phyloP scores from a whole-genome alignment of 2,888 invertebrate species.

The Nephrocerus scutellatus region DNA sequence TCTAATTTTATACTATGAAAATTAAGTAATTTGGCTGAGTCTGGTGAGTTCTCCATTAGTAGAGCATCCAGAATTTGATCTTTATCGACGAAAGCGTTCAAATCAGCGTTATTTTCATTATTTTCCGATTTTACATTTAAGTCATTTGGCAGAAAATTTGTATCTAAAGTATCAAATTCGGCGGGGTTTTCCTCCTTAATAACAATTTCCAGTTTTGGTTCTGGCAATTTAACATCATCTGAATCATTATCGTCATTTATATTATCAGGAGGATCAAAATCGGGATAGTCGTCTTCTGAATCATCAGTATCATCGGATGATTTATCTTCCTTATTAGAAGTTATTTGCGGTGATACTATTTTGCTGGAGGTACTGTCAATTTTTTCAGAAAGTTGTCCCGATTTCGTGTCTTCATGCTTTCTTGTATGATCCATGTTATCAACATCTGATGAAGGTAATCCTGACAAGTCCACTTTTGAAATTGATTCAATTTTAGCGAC shows the following conservation, averaged over 20 bases:
- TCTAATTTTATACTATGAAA: no score
- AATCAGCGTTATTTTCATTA: conserved; percentile 22
- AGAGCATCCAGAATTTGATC: conserved; percentile 36
- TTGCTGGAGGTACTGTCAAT: neutral
- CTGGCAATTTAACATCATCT: conserved; percentile 24
- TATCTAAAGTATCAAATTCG: no score
- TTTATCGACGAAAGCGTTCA: conserved; percentile 32
- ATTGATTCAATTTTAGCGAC: no score
- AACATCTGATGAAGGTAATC: no score
- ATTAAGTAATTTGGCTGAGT: no score
- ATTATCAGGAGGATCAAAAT: conserved; percentile 31
- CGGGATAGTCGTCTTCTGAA: conserved; percentile 33
- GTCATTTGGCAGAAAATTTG: conserved; percentile 22
- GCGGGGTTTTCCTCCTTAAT: conserved; percentile 28
- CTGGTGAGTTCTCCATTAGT: conserved; percentile 29
- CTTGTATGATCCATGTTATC: no score
- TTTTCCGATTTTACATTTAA: conserved; percentile 30
- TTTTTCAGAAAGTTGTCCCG: no score
- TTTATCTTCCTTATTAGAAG: conserved; percentile 3
- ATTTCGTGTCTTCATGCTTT: no score
- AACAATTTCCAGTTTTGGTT: conserved; percentile 20
- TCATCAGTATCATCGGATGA: conserved; percentile 25
- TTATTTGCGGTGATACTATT: neutral
- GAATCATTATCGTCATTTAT: conserved; percentile 21
- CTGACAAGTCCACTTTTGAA: no score